phyloP scores from a whole-genome alignment of 2,888 invertebrate species.

The Margaritifera margaritifera region DNA sequence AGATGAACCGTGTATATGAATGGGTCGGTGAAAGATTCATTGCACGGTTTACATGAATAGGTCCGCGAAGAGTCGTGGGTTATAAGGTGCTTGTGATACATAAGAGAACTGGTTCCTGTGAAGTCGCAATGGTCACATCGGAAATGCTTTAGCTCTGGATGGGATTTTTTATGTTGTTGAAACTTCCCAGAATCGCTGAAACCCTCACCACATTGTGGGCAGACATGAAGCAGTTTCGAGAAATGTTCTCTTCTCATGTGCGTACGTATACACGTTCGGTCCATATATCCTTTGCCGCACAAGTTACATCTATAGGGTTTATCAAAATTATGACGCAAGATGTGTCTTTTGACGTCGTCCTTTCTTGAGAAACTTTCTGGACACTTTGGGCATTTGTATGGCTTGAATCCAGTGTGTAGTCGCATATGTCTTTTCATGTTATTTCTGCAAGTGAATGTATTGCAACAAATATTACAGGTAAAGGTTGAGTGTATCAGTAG shows the following conservation, averaged over 20 bases:
- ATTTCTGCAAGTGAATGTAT: conserved; percentile 56
- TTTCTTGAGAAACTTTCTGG: conserved; percentile 54
- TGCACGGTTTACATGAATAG: conserved; percentile 52
- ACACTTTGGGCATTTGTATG: conserved; percentile 54
- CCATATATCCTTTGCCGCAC: conserved; percentile 58
- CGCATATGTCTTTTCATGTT: conserved; percentile 61
- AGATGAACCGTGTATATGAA: conserved; percentile 57
- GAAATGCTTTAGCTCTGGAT: conserved; percentile 53
- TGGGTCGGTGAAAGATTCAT: conserved; percentile 49
- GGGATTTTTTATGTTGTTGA: conserved; percentile 53
- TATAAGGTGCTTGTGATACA: conserved; percentile 55
- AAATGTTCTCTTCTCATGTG: conserved; percentile 56
- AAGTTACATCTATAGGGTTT: conserved; percentile 57
- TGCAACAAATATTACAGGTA: conserved; percentile 55
- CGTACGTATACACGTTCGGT: conserved; percentile 50
- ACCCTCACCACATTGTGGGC: conserved; percentile 58
- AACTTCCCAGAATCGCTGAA: conserved; percentile 42
- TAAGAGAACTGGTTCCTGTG: conserved; percentile 51
- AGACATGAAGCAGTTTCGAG: conserved; percentile 47
- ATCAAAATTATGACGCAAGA: conserved; percentile 55
- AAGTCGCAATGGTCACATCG: conserved; percentile 53
- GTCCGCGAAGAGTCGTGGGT: conserved; percentile 41
- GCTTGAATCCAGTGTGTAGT: conserved; percentile 57
- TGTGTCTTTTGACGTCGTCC: conserved; percentile 60
- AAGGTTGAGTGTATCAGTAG: conserved; percentile 45